Evolutionary conservation across 1,140 invertebrate species (phyloP), one percentile per base, ranked within the genome.

Genomic region (Marisa cornuarietis): DNA sequence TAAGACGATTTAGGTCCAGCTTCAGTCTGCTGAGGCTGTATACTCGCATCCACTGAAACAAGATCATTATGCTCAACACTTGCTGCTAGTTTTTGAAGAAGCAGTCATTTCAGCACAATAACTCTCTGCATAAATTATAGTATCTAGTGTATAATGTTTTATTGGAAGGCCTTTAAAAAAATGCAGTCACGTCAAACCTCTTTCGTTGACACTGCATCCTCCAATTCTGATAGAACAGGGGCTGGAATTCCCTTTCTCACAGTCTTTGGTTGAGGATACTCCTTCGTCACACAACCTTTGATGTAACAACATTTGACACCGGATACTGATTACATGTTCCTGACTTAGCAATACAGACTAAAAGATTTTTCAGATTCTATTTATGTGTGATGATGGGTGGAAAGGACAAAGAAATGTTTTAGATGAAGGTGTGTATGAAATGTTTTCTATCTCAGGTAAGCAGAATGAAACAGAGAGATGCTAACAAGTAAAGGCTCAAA

Each of bases 11-110:
- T 22, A 91, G 84, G 81, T 91, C 90, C 42, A 91, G 82, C 79
- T 90, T 90, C 74, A 91, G 81, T 73, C 90, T 91, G 3, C 80
- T 83, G 49, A 91, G 80, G 79, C 90, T 88, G 79, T 89, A 91
- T 71, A 90, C 81, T 49, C 85, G 82, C 77, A 91, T 76, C 90
- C 90, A 91, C 90, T 91, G 84, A 68, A 88, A 85, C 16, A 66
- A 18, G 51, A 51, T 58, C 65, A 76, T 49, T 26, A 18, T 18
- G 62, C 20, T 49, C 54, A 58, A 6, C 8, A 58, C 54, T 18
- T 18, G 11, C 6, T 42, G 31, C 31, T 42, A 42, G 31, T 2
- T 42, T 42, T 42, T 42, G 31, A 42, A 42, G 31, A 42, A 42
- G 6, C 31, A 42, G 31, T 42, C 31, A 42, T 42, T 42, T 42